These are phyloP conservation scores for Solea senegalensis DNA, from an alignment of 2,113 vertebrate genomes.

Conservation along the genomic window DNA sequence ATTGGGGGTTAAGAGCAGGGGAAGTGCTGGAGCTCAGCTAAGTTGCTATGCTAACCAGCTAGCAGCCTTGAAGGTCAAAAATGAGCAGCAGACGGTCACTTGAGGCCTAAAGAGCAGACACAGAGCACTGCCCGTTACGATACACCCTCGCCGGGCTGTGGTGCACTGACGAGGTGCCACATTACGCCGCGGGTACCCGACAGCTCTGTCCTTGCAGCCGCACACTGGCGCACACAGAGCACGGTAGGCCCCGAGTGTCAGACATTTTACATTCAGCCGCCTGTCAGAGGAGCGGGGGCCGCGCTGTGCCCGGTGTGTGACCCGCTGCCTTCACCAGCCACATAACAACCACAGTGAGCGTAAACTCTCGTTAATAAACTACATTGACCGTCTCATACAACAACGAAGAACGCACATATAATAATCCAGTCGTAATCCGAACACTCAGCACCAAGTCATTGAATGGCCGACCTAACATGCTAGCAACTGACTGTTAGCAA, in stretches of 20 bases:
- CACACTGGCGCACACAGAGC: not conserved
- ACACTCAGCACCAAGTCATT: slow-evolving; percentile 28
- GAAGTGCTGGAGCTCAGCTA: slow-evolving; percentile 26
- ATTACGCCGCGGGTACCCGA: not conserved
- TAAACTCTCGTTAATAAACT: not conserved
- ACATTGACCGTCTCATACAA: not conserved
- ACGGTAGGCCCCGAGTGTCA: slow-evolving; percentile 48
- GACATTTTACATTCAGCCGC: slow-evolving; percentile 58
- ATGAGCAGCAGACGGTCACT: slow-evolving; percentile 14
- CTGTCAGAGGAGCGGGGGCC: slow-evolving; percentile 8
- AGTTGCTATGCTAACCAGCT: slow-evolving; percentile 60
- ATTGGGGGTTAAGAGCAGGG: not conserved
- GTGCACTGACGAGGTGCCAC: not conserved
- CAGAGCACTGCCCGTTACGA: not conserved
- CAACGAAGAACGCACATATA: not conserved
- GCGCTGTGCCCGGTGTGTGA: not conserved
- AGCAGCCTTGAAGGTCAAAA: slow-evolving; percentile 74
- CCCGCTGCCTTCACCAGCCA: not conserved
- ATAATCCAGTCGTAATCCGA: too few relatives aligned
- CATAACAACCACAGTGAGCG: not conserved
- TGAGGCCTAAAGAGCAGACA: not conserved
- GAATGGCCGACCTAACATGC: slow-evolving; percentile 58
- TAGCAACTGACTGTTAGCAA: slow-evolving; percentile 36
- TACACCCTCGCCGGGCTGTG: too few relatives aligned
- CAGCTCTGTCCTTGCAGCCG: slow-evolving; percentile 15